Evolutionary conservation across 1,140 invertebrate genomes (phyloP).

Genomic region (Drosophila equinoxialis): DNA sequence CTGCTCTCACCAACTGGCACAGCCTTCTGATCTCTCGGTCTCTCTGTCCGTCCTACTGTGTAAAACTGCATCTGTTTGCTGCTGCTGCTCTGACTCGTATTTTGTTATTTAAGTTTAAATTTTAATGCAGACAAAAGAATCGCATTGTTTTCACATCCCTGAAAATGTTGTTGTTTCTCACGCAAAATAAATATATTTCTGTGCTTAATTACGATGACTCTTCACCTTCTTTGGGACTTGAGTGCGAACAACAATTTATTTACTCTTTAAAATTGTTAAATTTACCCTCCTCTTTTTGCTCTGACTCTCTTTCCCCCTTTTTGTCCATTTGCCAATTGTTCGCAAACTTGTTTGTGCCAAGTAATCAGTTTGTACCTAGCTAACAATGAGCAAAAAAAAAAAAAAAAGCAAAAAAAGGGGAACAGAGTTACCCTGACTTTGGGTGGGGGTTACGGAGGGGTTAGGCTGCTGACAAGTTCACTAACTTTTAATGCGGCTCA

Average conservation of each 20-base stretch:
- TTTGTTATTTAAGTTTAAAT: slow-evolving; percentile 50
- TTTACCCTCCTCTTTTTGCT: slow-evolving; percentile 15
- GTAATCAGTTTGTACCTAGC: slow-evolving; percentile 50
- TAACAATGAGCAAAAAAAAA: not conserved
- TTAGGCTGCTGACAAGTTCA: slow-evolving; percentile 69
- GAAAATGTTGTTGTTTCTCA: slow-evolving; percentile 56
- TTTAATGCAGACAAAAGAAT: slow-evolving; percentile 33
- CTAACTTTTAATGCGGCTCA: slow-evolving; percentile 78
- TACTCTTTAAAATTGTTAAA: slow-evolving; percentile 59
- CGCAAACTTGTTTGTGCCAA: slow-evolving; percentile 50
- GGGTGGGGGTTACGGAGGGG: not conserved
- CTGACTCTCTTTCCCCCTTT: not conserved
- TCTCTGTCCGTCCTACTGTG: not conserved
- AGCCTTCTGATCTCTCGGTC: not conserved
- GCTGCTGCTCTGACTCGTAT: too few species aligned
- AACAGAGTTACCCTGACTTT: slow-evolving; percentile 27
- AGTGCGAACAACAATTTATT: slow-evolving; percentile 32
- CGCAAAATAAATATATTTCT: slow-evolving; percentile 62
- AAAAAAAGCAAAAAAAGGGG: not conserved
- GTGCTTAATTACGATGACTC: slow-evolving; percentile 63
- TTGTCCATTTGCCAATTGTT: slow-evolving; percentile 34
- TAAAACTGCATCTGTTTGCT: not conserved
- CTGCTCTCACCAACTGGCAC: not conserved
- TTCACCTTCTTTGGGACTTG: slow-evolving; percentile 43
- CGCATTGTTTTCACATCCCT: slow-evolving; percentile 38